phyloP scores from a whole-genome alignment of 2,113 vertebrate species.

The Ptilorrhoa leucosticta region DNA sequence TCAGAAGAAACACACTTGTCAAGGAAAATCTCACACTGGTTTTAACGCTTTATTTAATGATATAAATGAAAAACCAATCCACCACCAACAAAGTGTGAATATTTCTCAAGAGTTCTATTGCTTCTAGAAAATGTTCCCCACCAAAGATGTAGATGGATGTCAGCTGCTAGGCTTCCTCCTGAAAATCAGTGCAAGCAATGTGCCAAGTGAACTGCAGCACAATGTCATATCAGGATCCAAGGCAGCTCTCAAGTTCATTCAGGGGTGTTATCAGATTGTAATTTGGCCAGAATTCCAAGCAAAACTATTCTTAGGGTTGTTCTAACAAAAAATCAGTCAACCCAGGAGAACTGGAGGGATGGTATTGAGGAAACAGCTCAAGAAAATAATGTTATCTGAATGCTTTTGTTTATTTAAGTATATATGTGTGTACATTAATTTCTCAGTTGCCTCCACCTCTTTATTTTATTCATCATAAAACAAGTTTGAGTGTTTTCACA shows the following conservation, averaged over 20 bases:
- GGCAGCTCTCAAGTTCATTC: not conserved
- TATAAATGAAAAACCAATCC: not conserved
- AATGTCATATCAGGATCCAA: not conserved
- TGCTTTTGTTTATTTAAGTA: not conserved
- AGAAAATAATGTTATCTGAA: not conserved
- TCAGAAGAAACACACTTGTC: not conserved
- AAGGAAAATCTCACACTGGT: not conserved
- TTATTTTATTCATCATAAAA: not conserved
- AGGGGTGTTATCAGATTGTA: not conserved
- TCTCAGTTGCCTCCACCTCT: not conserved
- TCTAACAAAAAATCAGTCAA: not conserved
- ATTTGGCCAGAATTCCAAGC: not conserved
- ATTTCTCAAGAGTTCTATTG: not conserved
- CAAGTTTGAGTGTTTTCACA: not conserved
- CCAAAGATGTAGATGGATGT: not conserved
- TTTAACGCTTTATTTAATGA: not conserved
- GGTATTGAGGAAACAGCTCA: not conserved
- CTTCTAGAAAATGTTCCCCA: not conserved
- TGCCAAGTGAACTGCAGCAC: not conserved
- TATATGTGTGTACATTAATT: not conserved
- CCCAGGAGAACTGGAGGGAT: fast-evolving
- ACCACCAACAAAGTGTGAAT: not conserved
- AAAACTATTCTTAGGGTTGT: not conserved
- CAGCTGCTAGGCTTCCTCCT: not conserved
- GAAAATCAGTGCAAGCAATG: not conserved